Evolutionary conservation across 2,888 invertebrate species (phyloP).

Genomic region (Tuberolachnus salignus): DNA sequence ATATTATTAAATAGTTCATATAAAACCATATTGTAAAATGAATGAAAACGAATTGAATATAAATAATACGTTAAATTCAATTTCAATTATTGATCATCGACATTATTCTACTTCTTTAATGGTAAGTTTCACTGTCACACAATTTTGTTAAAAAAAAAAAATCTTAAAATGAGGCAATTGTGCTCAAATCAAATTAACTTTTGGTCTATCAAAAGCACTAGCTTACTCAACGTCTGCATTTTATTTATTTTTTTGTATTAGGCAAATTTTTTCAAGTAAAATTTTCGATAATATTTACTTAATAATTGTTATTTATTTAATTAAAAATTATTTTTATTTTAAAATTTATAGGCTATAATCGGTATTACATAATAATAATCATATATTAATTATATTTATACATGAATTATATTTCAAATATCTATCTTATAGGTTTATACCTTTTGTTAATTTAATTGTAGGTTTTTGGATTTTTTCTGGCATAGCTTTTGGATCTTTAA

Average conservation of each 20-base stretch:
- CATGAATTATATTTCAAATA: too few relatives aligned
- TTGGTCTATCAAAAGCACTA: background rate
- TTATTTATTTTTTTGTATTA: background rate
- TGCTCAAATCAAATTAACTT: background rate
- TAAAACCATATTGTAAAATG: conserved; percentile 4
- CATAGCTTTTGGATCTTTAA: background rate
- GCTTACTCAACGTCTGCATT: background rate
- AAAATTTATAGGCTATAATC: too few relatives aligned
- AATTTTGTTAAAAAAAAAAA: background rate
- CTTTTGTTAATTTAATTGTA: background rate
- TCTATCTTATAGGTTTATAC: background rate
- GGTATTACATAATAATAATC: too few relatives aligned
- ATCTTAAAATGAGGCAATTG: background rate
- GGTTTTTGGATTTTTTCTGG: background rate
- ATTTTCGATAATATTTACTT: too few relatives aligned
- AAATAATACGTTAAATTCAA: background rate
- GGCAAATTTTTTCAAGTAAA: too few relatives aligned
- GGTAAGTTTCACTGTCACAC: conserved; percentile 7
- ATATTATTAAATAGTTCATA: background rate
- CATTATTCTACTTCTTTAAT: conserved; percentile 52
- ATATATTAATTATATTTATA: too few relatives aligned
- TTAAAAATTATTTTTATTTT: too few relatives aligned
- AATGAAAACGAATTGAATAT: conserved; percentile 13
- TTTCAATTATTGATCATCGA: conserved; percentile 18
- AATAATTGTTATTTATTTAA: too few relatives aligned